These are phyloP conservation scores for Excalfactoria chinensis DNA, from an alignment of 2,113 vertebrate species.

Conservation along the genomic window DNA sequence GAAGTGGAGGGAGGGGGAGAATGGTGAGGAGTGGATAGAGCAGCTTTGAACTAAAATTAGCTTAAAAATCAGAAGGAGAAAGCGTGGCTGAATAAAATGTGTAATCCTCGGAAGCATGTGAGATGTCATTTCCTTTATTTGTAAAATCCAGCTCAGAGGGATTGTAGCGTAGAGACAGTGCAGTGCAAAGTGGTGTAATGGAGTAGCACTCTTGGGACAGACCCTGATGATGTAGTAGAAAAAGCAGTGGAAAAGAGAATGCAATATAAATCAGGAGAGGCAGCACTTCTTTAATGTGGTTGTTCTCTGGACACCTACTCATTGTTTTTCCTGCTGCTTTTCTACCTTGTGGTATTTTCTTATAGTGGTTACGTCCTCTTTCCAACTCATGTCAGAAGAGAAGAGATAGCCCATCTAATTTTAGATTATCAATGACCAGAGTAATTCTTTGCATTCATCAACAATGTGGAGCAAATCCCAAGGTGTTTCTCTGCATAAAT, in stretches of 20 bases:
- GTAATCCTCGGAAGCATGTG: neutral
- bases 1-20: neutral
- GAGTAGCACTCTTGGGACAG: neutral
- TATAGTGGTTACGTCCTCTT: neutral
- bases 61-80: neutral
- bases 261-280: neutral
- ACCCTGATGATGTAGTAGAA: neutral
- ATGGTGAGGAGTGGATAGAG: neutral
- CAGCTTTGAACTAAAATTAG: neutral
- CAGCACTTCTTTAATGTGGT: neutral
- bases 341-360: neutral
- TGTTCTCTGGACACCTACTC: neutral
- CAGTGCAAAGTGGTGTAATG: neutral
- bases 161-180: neutral
- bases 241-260: neutral
- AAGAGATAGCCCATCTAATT: neutral
- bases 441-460: constrained; percentile 1
- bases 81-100: neutral
- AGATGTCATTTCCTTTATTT: neutral
- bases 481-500: neutral
- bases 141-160: neutral
- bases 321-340: constrained; percentile 5
- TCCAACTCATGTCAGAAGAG: neutral
- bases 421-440: neutral
- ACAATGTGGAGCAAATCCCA: neutral